Conservation (phyloP, 2,888 invertebrate genomes). For the Pristionchus exspectatus region DNA sequence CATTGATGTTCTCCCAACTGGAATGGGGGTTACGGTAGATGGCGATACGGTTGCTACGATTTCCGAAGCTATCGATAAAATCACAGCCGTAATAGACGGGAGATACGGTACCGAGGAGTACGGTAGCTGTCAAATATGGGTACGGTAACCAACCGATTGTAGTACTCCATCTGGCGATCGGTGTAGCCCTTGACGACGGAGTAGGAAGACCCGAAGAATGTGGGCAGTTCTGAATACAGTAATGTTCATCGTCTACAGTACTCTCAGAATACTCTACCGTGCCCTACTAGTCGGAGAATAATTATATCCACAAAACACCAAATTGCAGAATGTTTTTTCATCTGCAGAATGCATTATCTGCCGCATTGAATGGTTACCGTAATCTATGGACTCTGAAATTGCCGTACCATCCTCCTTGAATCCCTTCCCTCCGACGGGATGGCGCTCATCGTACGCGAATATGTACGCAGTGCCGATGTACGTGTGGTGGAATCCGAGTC, state of each 20-base stretch:
- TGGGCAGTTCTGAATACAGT: slow-evolving; percentile 67
- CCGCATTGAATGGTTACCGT: neutral
- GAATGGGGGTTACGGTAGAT: neutral
- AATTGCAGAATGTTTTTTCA: too few relatives aligned
- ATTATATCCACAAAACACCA: too few relatives aligned
- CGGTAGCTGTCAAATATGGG: slow-evolving; percentile 43
- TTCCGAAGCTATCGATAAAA: neutral
- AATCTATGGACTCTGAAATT: neutral
- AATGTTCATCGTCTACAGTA: neutral
- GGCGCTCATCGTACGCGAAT: slow-evolving; percentile 76
- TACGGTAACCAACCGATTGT: slow-evolving; percentile 31
- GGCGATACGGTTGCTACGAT: neutral
- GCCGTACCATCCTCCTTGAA: slow-evolving; percentile 72
- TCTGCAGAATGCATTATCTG: neutral
- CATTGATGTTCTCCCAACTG: slow-evolving; percentile 74
- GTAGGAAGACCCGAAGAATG: slow-evolving; percentile 78
- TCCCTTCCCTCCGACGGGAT: slow-evolving; percentile 71
- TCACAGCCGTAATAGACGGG: neutral
- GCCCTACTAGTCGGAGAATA: neutral
- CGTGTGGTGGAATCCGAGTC: slow-evolving; percentile 75
- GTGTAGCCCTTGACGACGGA: slow-evolving; percentile 78
- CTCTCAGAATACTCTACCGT: neutral
- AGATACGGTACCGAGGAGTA: neutral
- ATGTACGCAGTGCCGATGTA: slow-evolving; percentile 78
- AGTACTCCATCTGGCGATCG: slow-evolving; percentile 66